Base-by-base conservation (phyloP, 2,888 invertebrate genomes). In the Oxyteleia sp. region DNA sequence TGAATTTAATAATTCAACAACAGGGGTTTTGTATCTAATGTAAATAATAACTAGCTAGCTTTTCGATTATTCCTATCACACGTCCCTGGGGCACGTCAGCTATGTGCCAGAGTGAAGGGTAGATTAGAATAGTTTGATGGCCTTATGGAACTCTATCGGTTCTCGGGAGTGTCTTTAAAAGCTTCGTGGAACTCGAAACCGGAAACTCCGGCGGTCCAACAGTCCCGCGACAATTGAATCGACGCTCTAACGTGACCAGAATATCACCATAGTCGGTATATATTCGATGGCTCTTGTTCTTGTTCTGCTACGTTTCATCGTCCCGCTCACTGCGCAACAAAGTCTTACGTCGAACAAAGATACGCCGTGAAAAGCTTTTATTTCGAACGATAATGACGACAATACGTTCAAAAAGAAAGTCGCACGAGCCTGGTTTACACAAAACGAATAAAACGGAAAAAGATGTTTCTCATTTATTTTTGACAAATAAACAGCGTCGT, bases 151-250 rank as follows among this genome's bases (percentile, higher is more conserved):
- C 75, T 82, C 79, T 84, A 82, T 84, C 79, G 74, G 75, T 82
- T 79, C 79, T 78, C 80, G 74, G 47, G 82, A 82, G 82, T 86
- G 81, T 86, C 85, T 86, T 84, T 84, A 86, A 86, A 86, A 87
- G 87, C 84, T 84, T 81, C 84, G 63, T 79, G 85, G 85, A 86
- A 87, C 84, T 84, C 84, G 88, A 89, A 89, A 89, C 88, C 88
- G 85, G 89, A 89, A 90, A 89, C 89, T 89, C 84, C 83, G 83
- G 86, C 86, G 86, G 89, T 87, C 87, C 86, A 82, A 86, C 85
- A 86, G 86, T 86, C 88, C 88, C 88, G 90, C 88, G 91, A 89
- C 90, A 91, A 91, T 92, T 90, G 90, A 91, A 92, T 92, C 88
- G 90, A 89, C 86, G 87, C 80, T 82, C 57, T 72, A 82, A 91